Evolutionary conservation across 2,888 invertebrate genomes (phyloP).

Genomic region (Ectobius pallidus): DNA sequence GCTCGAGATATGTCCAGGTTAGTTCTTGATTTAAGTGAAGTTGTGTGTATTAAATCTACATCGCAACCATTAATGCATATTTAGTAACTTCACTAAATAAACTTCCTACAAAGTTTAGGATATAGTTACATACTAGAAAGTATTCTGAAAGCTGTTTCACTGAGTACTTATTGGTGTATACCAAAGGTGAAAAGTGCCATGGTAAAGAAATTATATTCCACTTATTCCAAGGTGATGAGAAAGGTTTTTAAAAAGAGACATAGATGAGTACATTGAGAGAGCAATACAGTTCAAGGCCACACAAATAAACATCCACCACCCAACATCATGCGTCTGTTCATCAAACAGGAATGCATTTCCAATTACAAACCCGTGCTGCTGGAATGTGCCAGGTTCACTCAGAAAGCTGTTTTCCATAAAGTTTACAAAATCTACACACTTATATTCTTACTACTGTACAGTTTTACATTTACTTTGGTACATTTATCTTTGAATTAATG

Average conservation of each 20-base stretch:
- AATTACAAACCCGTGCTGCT: constrained; percentile 6
- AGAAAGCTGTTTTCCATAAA: constrained; percentile 20
- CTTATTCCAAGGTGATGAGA: constrained; percentile 1
- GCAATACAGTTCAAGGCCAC: background rate
- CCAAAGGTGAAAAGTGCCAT: background rate
- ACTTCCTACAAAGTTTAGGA: too few species aligned
- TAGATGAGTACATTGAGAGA: constrained; percentile 24
- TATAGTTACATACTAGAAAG: too few species aligned
- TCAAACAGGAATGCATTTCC: constrained; percentile 19
- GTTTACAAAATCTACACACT: background rate
- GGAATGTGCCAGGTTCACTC: constrained; percentile 18
- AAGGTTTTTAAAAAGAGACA: constrained; percentile 22
- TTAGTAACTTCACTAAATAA: too few species aligned
- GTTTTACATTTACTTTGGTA: too few species aligned
- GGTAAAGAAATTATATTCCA: constrained; percentile 10
- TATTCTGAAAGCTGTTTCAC: too few species aligned
- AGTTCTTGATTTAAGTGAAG: too few species aligned
- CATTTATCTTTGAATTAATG: too few species aligned
- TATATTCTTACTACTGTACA: background rate
- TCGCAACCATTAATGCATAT: too few species aligned
- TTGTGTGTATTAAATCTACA: too few species aligned
- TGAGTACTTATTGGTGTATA: too few species aligned
- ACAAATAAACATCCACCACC: constrained; percentile 14
- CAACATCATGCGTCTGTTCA: constrained; percentile 24
- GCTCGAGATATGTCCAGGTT: too few species aligned